Evolutionary conservation across 2,888 invertebrate species (phyloP), one percentile per base, ranked within the genome.

Genomic region (Drosophila gaucha): DNA sequence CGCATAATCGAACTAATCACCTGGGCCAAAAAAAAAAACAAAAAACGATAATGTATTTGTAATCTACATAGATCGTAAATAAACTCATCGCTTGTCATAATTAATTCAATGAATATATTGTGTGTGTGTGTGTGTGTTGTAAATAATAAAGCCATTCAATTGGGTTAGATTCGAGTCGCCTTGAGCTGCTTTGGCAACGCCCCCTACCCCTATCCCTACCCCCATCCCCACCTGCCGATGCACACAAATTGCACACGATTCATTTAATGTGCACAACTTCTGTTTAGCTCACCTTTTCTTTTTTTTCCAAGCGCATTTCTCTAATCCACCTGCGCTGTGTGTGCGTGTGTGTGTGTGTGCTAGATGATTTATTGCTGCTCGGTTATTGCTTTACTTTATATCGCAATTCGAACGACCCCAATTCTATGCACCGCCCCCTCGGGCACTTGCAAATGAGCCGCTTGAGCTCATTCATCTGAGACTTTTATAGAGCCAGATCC

Each of bases 71-170:
- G 73, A 83, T 73, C 78, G 58, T 86, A 86, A 86, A 86, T 86
- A 66, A 67, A 74, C 78, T 65, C 80, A 86, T 86, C 74, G 78
- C 76, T 73, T 86, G 86, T 84, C 84, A 86, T 84, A 84, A 86
- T 86, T 88, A 86, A 86, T 84, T 88, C 80, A 80, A 88, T 88
- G 65, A 74, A 78, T 74, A 50, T 73, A 31, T 39, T 31, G 20
- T 14, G 14, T 16, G 8, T 43, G 28, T 38, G 41, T 8, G 35
- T 30, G 28, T 28, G 47, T 41, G 57, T 26, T n/a, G 58, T 67
- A 58, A 69, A 69, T 72, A 73, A 54, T 66, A 36, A 54, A 30
- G 35, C n/a, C 38, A 30, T 52, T 49, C 31, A 18, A 46, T 46
- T 30, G 46, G 9, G 14, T 14, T 31, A 30, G 30, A 18, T 16